Evolutionary conservation across 2,888 invertebrate genomes (phyloP).

Genomic region (Emmelina monodactyla): DNA sequence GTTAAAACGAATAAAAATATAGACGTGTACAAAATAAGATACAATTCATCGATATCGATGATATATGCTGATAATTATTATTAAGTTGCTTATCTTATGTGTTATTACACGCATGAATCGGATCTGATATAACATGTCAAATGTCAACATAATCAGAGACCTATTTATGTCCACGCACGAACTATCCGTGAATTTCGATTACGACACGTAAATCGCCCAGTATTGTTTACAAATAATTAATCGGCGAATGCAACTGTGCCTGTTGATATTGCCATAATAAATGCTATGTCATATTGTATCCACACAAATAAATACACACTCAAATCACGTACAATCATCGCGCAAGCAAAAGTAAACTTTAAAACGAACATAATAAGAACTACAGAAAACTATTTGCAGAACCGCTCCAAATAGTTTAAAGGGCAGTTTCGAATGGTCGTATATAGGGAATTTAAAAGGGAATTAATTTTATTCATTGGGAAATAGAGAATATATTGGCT

Average conservation of each 20-base stretch:
- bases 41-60: too few relatives aligned
- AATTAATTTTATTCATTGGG: conserved; percentile 58
- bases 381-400: neutral
- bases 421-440: conserved; percentile 34
- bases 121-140: too few relatives aligned
- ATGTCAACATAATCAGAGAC: too few relatives aligned
- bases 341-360: neutral
- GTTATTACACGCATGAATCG: too few relatives aligned
- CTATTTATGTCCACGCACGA: conserved; percentile 44
- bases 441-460: conserved; percentile 45
- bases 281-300: conserved; percentile 44
- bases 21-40: too few relatives aligned
- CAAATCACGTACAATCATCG: conserved; percentile 3
- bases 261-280: conserved; percentile 56
- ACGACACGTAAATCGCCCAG: conserved; percentile 25
- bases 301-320: conserved; percentile 32
- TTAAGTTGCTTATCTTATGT: too few relatives aligned
- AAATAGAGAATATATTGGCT: conserved; percentile 60
- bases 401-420: conserved; percentile 14
- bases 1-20: too few relatives aligned
- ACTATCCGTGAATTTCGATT: conserved; percentile 25
- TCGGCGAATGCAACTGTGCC: conserved; percentile 55
- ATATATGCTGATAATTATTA: too few relatives aligned
- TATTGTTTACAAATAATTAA: conserved; percentile 64
- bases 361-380: neutral